These are phyloP conservation scores for Orbicella faveolata DNA, from an alignment of 64 coral and sea anemone species.

Conservation along the genomic window DNA sequence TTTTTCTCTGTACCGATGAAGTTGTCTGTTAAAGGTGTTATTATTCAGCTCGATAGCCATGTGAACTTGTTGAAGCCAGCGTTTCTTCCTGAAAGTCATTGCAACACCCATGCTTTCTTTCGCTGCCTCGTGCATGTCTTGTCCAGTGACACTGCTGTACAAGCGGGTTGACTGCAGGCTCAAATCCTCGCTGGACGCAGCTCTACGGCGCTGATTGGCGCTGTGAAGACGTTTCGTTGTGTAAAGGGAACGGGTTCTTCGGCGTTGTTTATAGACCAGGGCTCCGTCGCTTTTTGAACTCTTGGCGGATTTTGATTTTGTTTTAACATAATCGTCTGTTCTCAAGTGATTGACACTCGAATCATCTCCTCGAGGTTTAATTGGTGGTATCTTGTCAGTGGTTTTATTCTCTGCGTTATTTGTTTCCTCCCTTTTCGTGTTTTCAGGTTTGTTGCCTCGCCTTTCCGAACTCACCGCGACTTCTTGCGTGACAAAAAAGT, in stretches of 20 bases:
- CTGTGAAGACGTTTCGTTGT: conserved; percentile 2
- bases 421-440: conserved; percentile 5
- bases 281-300: conserved; percentile 30
- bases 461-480: neutral
- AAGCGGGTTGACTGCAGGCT: conserved; percentile 49
- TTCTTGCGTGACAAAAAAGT: conserved; percentile 77
- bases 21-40: conserved; percentile 78
- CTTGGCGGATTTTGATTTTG: conserved; percentile 19
- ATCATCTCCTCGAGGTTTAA: neutral
- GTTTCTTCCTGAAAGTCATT: conserved; percentile 78
- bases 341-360: neutral
- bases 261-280: neutral
- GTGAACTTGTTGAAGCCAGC: conserved; percentile 84
- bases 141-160: conserved; percentile 76
- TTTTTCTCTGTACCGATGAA: conserved; percentile 6
- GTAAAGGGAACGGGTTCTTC: conserved; percentile 8
- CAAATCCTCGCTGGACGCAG: conserved; percentile 49
- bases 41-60: conserved; percentile 86
- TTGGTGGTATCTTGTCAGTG: conserved; percentile 40
- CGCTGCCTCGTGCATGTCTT: conserved; percentile 72
- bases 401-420: neutral
- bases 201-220: conserved; percentile 27
- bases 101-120: conserved; percentile 84
- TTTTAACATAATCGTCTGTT: neutral
- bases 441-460: neutral